Base-by-base conservation (phyloP, 2,888 invertebrate species). In the Rosalia funebris region DNA sequence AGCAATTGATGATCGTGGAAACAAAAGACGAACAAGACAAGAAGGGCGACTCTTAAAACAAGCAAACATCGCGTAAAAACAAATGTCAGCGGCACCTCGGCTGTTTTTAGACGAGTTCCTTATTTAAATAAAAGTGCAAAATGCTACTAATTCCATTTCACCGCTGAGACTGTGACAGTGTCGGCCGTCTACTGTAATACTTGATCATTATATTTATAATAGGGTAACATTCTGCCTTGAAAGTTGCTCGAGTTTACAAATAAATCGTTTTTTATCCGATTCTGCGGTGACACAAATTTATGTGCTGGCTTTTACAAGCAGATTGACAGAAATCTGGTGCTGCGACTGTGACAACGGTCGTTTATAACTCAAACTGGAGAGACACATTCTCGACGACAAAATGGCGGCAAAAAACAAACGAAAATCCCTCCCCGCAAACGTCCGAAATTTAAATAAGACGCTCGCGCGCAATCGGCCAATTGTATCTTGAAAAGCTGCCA, bases 261-360 rank as follows among this genome's bases (percentile, higher is more conserved):
- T 79, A 80, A 79, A 79, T 80, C 75, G 79, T 70, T 80, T 79
- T 80, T 80, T 79, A 78, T 80, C 77, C 73, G 79, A 75, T 76
- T 75, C 73, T 50, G 69, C 71, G 61, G 65, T 72, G 80, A 80
- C 80, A 72, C 68, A 66, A 75, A 80, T 80, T 79, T 80, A 80
- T 79, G 77, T 71, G 71, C 71, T 69, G 62, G 57, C 60, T 65
- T 65, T 69, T 63, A 61, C 56, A 61, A 60, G 63, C 60, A 75
- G 78, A 79, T 79, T 79, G 79, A 79, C 79, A 76, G 78, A 79
- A 79, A 79, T 77, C 77, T 74, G 73, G 75, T 71, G 75, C 70
- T 71, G 65, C 72, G 72, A 73, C 72, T 73, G 73, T 76, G 76
- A 77, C 73, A 71, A 69, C 71, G 68, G 70, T 71, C 76, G 72